Percentiles rank a stretch among this genome's conserved stretches.
Conservation (phyloP, 2,113 vertebrate species). For the Chaetura pelagica region DNA sequence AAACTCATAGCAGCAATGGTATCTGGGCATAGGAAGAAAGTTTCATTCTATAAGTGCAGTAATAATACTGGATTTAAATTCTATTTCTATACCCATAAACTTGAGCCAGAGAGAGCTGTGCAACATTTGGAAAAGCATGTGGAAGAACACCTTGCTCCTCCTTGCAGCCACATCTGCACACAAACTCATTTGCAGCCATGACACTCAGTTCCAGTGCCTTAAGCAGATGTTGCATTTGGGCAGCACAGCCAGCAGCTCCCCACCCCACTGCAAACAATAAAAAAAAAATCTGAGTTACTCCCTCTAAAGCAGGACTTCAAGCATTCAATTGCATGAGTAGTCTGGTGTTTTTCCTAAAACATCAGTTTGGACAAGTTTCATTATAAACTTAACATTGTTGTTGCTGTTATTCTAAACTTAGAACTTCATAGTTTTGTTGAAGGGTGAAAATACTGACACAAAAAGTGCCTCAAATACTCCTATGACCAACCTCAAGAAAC, state of each 20-base stretch:
- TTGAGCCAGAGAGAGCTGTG: background rate
- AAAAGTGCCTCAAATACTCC: background rate
- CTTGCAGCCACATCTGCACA: background rate
- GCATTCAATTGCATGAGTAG: background rate
- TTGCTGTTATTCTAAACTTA: background rate
- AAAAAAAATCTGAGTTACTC: background rate
- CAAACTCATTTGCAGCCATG: background rate
- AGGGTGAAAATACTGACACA: background rate
- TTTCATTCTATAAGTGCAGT: background rate
- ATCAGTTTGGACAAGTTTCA: background rate
- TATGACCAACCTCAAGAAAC: background rate
- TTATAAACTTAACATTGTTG: background rate
- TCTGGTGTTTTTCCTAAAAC: background rate
- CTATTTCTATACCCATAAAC: background rate
- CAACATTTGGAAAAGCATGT: background rate
- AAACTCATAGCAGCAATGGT: background rate
- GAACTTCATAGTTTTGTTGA: background rate
- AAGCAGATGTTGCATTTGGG: background rate
- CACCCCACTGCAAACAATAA: accelerated
- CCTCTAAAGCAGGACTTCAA: background rate
- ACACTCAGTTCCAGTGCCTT: background rate
- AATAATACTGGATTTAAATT: background rate
- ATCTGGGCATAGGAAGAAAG: accelerated
- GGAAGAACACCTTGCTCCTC: background rate
- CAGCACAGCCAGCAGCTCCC: background rate